Evolutionary conservation across 2,113 vertebrate species (phyloP).

Genomic region (Phalacrocorax brasilianus): DNA sequence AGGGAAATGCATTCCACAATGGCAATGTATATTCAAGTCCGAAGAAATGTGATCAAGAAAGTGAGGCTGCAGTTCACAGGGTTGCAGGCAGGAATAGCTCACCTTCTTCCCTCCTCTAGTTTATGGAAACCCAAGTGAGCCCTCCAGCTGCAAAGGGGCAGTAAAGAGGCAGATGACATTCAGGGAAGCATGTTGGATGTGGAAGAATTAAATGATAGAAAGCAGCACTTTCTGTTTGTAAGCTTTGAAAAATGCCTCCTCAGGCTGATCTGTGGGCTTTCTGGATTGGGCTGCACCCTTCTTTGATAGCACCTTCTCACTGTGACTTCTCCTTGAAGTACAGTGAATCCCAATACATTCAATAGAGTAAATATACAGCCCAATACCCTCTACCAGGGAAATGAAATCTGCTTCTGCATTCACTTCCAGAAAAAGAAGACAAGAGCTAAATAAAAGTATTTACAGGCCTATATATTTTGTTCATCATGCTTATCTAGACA

Average conservation of each 20-base stretch:
- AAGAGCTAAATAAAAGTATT: constrained; percentile 4
- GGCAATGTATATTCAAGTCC: neutral
- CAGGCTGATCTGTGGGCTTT: neutral
- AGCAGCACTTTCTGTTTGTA: neutral
- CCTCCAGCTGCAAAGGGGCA: neutral
- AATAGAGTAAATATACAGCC: neutral
- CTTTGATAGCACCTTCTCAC: neutral
- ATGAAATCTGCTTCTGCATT: neutral
- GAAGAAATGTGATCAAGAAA: neutral
- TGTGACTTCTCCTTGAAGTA: neutral
- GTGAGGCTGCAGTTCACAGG: neutral
- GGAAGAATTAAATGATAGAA: neutral
- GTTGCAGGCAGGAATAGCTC: neutral
- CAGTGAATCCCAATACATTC: neutral
- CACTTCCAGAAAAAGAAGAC: neutral
- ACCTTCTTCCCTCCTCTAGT: neutral
- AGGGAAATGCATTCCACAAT: neutral
- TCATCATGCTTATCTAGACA: neutral
- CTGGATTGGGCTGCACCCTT: neutral
- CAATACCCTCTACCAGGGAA: neutral
- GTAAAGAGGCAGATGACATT: neutral
- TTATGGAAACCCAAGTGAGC: neutral
- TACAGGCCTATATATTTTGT: neutral
- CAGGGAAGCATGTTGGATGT: neutral
- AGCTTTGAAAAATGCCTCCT: neutral